These are phyloP conservation scores for Martes martes DNA, from an alignment of 2,113 vertebrate genomes.

Conservation along the genomic window DNA sequence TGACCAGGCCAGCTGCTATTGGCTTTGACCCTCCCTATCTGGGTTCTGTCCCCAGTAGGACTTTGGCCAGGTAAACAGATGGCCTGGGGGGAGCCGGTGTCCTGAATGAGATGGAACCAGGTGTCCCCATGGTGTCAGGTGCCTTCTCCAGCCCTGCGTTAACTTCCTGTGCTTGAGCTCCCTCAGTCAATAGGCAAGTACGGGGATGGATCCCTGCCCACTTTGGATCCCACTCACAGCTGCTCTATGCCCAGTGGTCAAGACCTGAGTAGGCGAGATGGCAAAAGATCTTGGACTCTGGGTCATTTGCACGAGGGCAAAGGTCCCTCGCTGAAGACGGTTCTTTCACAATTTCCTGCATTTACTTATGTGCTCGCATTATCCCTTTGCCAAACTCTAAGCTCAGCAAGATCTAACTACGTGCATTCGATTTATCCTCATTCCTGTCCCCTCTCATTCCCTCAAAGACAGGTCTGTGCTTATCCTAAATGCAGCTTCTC, in stretches of 20 bases:
- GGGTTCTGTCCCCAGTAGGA: neutral
- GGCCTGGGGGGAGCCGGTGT: accelerated
- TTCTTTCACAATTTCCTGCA: neutral
- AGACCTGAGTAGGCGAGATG: neutral
- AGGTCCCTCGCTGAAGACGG: neutral
- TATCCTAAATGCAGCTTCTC: neutral
- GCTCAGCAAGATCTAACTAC: neutral
- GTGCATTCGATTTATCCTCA: neutral
- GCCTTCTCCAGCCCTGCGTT: neutral
- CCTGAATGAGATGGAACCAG: accelerated
- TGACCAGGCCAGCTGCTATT: neutral
- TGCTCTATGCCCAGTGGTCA: neutral
- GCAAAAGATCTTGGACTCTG: neutral
- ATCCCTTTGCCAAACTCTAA: neutral
- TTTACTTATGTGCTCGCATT: neutral
- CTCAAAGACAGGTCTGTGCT: neutral
- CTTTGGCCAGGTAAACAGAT: neutral
- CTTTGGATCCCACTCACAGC: neutral
- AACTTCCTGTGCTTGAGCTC: neutral
- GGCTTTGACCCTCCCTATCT: neutral
- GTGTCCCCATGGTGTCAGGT: neutral
- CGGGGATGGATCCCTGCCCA: neutral
- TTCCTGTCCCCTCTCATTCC: neutral
- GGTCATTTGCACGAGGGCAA: neutral
- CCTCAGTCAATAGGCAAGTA: neutral